These are phyloP conservation scores for Trissolcus brochymenae DNA, from an alignment of 2,888 invertebrate genomes.

Conservation along the genomic window DNA sequence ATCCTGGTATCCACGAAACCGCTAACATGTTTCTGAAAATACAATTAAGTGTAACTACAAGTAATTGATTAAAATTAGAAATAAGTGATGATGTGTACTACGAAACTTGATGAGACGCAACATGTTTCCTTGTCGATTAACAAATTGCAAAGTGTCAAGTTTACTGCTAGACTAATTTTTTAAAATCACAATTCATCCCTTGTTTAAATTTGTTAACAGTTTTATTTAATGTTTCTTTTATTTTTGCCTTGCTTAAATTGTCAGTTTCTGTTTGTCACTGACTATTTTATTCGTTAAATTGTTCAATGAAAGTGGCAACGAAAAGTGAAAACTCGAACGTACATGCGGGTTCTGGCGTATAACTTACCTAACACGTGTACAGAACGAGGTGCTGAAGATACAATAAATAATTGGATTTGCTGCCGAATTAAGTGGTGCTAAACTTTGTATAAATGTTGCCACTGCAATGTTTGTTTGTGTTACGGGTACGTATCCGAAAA, in stretches of 20 bases:
- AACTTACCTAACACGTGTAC: slow-evolving; percentile 87
- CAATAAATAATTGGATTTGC: slow-evolving; percentile 97
- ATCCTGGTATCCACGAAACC: slow-evolving; percentile 71
- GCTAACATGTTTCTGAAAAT: slow-evolving; percentile 71
- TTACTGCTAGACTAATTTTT: not conserved
- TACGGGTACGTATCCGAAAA: slow-evolving; percentile 87
- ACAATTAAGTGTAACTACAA: not conserved
- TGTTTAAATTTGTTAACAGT: not conserved
- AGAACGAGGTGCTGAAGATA: slow-evolving; percentile 93
- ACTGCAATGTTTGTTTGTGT: slow-evolving; percentile 89
- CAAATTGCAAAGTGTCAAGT: not conserved
- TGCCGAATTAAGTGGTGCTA: slow-evolving; percentile 94
- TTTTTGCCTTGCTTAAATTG: not conserved
- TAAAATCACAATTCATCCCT: not conserved
- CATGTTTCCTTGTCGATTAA: no score
- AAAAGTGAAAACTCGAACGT: no score
- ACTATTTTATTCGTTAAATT: no score
- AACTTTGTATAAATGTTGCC: slow-evolving; percentile 92
- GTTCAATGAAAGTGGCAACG: no score
- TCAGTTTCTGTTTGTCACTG: no score
- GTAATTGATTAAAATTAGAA: not conserved
- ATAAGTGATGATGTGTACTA: not conserved
- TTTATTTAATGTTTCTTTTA: not conserved
- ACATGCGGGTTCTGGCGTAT: not conserved
- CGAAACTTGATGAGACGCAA: no score